These are phyloP conservation scores for pig (Sus scrofa) DNA, from an alignment of 2,113 vertebrate species.

Conservation along the genomic window T2T-Sscrofa CM000817.6:74339001-74339500, in stretches of 20 bases:
- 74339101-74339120: constrained; percentile 97
- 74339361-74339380: neutral
- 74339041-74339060: neutral
- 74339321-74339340: constrained; percentile 33
- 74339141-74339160: constrained; percentile 98
- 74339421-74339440: neutral
- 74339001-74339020: constrained; percentile 26
- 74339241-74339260: neutral
- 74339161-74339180: constrained; percentile 99
- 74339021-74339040: neutral
- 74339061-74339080: neutral
- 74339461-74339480: neutral
- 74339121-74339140: constrained; percentile 98
- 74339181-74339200: constrained; percentile 98
- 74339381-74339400: neutral
- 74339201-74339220: constrained; percentile 87
- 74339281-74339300: neutral
- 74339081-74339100: constrained; percentile 65
- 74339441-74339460: neutral
- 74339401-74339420: neutral
- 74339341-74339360: neutral
- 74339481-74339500: too few species aligned
- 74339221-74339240: neutral
- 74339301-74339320: neutral
- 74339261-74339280: neutral